These are phyloP conservation scores for Plagodis pulveraria DNA, from an alignment of 2,888 invertebrate species.

Conservation along the genomic window DNA sequence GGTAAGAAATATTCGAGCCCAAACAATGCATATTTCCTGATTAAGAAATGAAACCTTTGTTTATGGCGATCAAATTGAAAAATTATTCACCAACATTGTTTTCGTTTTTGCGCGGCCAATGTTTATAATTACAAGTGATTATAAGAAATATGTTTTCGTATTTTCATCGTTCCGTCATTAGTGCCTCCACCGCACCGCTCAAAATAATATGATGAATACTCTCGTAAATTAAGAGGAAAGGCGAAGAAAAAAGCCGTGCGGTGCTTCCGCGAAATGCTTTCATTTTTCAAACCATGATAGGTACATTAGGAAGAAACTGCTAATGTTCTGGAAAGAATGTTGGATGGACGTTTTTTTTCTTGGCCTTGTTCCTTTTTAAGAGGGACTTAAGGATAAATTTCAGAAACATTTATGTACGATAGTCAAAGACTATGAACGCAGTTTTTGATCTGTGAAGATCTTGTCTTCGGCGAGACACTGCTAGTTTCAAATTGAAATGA, in stretches of 20 bases:
- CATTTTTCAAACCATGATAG: slow-evolving; percentile 66
- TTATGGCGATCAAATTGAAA: slow-evolving; percentile 20
- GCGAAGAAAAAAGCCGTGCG: slow-evolving; percentile 43
- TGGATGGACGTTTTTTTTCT: slow-evolving; percentile 45
- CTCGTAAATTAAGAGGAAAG: slow-evolving; percentile 53
- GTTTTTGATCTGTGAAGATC: too few species aligned
- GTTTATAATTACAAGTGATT: slow-evolving; percentile 28
- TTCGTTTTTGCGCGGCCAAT: slow-evolving; percentile 22
- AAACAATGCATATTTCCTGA: not conserved
- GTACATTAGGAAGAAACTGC: slow-evolving; percentile 65
- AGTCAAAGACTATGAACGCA: too few species aligned
- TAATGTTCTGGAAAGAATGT: slow-evolving; percentile 61
- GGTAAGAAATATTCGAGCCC: not conserved
- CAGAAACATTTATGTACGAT: too few species aligned
- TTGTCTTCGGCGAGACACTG: too few species aligned
- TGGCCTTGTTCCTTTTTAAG: slow-evolving; percentile 19
- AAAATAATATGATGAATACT: slow-evolving; percentile 53
- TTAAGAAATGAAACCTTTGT: slow-evolving; percentile 3
- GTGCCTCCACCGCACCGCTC: slow-evolving; percentile 31
- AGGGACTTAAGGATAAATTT: too few species aligned
- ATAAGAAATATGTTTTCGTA: slow-evolving; percentile 37
- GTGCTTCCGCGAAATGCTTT: slow-evolving; percentile 47
- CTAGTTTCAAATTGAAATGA: too few species aligned
- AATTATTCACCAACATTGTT: slow-evolving; percentile 20
- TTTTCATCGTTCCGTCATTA: slow-evolving; percentile 43